Evolutionary conservation across 2,888 invertebrate species (phyloP).

Genomic region (Rhagophthalmus giganteus): DNA sequence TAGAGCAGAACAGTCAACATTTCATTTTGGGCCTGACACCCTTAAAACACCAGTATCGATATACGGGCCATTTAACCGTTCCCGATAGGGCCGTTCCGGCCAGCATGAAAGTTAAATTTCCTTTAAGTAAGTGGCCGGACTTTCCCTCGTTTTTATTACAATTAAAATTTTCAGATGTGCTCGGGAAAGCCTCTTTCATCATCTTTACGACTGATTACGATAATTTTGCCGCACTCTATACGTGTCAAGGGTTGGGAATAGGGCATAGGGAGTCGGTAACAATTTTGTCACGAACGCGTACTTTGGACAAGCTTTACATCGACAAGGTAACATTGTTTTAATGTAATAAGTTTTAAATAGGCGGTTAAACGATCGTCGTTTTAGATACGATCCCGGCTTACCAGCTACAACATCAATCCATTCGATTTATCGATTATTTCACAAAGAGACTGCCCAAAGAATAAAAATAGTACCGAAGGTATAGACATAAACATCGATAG

Average conservation of each 20-base stretch:
- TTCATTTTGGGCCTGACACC: conserved; percentile 70
- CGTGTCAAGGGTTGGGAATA: conserved; percentile 76
- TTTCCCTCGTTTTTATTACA: background rate
- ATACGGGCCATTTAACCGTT: conserved; percentile 70
- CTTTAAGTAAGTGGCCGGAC: conserved; percentile 68
- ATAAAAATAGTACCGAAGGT: conserved; percentile 60
- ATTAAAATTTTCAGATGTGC: conserved; percentile 61
- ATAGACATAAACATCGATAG: conserved; percentile 74
- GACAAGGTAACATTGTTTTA: conserved; percentile 62
- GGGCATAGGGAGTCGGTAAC: conserved; percentile 78
- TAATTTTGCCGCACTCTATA: conserved; percentile 75
- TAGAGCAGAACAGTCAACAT: conserved; percentile 76
- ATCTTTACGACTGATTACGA: conserved; percentile 75
- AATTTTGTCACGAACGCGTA: conserved; percentile 74
- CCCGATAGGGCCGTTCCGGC: conserved; percentile 68
- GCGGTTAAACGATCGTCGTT: conserved; percentile 11
- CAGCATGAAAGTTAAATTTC: conserved; percentile 76
- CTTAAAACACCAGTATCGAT: conserved; percentile 77
- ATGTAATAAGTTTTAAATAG: background rate
- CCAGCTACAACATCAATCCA: conserved; percentile 71
- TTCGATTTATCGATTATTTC: conserved; percentile 74
- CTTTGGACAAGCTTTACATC: conserved; percentile 69
- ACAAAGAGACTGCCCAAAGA: conserved; percentile 71
- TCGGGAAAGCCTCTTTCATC: conserved; percentile 74
- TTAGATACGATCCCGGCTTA: conserved; percentile 66